Conservation (phyloP, 2,113 vertebrate species). For the Scatophagus argus region DNA sequence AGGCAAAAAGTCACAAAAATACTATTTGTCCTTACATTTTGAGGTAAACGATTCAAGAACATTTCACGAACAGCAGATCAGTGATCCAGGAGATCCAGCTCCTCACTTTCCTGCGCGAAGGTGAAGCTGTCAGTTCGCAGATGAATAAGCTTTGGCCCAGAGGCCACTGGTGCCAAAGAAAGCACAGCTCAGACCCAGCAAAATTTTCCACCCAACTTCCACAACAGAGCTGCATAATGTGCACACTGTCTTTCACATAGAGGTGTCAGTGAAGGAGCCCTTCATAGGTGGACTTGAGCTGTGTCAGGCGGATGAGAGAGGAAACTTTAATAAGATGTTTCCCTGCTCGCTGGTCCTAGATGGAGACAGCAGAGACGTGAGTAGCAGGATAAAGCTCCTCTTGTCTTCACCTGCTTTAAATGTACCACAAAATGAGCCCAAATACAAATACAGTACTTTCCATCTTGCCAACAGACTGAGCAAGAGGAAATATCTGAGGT, state of each 20-base stretch:
- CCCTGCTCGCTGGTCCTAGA: slow-evolving; percentile 33
- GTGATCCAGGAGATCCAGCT: slow-evolving; percentile 40
- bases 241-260: slow-evolving; percentile 67
- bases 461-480: slow-evolving; percentile 8
- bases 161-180: slow-evolving; percentile 80
- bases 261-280: slow-evolving; percentile 65
- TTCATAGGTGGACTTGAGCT: slow-evolving; percentile 36
- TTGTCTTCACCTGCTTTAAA: slow-evolving; percentile 58
- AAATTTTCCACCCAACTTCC: slow-evolving; percentile 75
- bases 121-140: slow-evolving; percentile 79
- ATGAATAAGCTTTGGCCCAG: slow-evolving; percentile 75
- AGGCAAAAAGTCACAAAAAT: neutral
- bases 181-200: slow-evolving; percentile 75
- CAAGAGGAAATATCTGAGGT: slow-evolving; percentile 54
- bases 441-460: slow-evolving; percentile 44
- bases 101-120: slow-evolving; percentile 71
- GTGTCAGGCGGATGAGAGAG: slow-evolving; percentile 43
- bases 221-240: slow-evolving; percentile 71
- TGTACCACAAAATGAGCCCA: slow-evolving; percentile 28
- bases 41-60: slow-evolving; percentile 26
- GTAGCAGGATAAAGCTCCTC: slow-evolving; percentile 53
- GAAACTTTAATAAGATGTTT: slow-evolving; percentile 74
- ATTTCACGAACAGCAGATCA: slow-evolving; percentile 39
- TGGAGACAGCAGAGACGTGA: slow-evolving; percentile 48
- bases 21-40: neutral